These are phyloP conservation scores for Chaetodon trifasciatus DNA, from an alignment of 2,797 vertebrate genomes.

Conservation along the genomic window DNA sequence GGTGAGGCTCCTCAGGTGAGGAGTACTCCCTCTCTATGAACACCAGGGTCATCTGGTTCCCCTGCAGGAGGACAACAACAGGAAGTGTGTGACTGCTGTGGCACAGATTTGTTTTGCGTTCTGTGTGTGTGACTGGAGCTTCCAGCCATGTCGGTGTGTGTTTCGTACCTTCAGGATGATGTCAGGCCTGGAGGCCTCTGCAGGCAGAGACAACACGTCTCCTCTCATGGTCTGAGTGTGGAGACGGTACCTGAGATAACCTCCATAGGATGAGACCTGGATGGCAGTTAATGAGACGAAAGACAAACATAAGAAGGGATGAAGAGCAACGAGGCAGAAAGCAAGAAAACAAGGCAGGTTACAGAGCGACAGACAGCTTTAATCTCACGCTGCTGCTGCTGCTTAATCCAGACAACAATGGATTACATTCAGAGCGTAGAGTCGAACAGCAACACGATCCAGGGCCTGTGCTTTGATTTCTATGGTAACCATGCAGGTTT, in stretches of 20 bases:
- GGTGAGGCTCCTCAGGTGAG: slow-evolving; percentile 86
- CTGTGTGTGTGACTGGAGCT: too few relatives aligned
- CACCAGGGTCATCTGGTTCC: slow-evolving; percentile 96
- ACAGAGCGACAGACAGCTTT: not conserved
- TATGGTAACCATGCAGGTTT: slow-evolving; percentile 7
- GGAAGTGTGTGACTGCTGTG: not conserved
- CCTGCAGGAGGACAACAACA: slow-evolving; percentile 80
- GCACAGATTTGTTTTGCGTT: too few relatives aligned
- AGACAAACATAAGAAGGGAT: not conserved
- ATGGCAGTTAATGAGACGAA: not conserved
- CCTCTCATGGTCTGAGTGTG: slow-evolving; percentile 92
- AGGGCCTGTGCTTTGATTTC: not conserved
- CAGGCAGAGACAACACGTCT: slow-evolving; percentile 88
- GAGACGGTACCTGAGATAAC: slow-evolving; percentile 89
- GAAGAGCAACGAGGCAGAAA: not conserved
- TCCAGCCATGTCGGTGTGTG: not conserved
- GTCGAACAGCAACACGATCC: slow-evolving; percentile 15
- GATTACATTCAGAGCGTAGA: slow-evolving; percentile 30
- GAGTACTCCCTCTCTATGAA: slow-evolving; percentile 91
- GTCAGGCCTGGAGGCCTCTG: slow-evolving; percentile 89
- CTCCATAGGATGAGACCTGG: slow-evolving; percentile 95
- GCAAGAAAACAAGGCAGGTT: not conserved
- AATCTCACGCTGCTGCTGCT: not conserved
- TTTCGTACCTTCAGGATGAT: slow-evolving; percentile 93
- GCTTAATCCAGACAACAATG: slow-evolving; percentile 32